These are phyloP conservation scores for Stegastes partitus DNA, from an alignment of 2,113 vertebrate species.

Conservation along the genomic window DNA sequence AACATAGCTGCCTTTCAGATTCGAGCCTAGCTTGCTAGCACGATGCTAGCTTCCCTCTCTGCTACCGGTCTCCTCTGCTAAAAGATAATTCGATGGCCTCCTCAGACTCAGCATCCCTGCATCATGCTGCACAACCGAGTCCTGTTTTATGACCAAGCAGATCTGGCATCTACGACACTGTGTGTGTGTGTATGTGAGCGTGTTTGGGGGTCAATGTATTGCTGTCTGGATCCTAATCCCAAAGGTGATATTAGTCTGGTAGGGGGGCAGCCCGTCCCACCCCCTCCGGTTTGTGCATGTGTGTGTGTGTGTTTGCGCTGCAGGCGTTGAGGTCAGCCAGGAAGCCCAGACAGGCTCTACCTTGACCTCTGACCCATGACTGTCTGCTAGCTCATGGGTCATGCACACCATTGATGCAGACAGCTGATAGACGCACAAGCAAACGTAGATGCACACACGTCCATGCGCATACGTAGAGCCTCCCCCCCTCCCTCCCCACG, in stretches of 20 bases:
- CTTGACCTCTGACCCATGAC: slow-evolving; percentile 83
- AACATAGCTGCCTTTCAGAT: neutral
- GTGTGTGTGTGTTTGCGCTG: slow-evolving; percentile 53
- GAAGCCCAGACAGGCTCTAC: slow-evolving; percentile 85
- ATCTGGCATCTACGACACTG: slow-evolving; percentile 51
- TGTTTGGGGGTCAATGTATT: slow-evolving; percentile 77
- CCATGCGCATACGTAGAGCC: too few relatives aligned
- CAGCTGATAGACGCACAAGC: slow-evolving; percentile 77
- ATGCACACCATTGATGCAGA: slow-evolving; percentile 78
- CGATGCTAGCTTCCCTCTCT: slow-evolving; percentile 16
- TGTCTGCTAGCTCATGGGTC: slow-evolving; percentile 85
- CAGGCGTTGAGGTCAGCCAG: slow-evolving; percentile 75
- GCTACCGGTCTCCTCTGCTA: slow-evolving; percentile 36
- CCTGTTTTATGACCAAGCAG: slow-evolving; percentile 83
- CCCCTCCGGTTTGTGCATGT: slow-evolving; percentile 31
- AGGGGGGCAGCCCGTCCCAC: slow-evolving; percentile 69
- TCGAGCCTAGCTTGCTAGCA: slow-evolving; percentile 21
- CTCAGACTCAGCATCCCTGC: slow-evolving; percentile 73
- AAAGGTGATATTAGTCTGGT: slow-evolving; percentile 86
- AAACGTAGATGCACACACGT: slow-evolving; percentile 40
- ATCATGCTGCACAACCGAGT: slow-evolving; percentile 45
- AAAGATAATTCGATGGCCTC: slow-evolving; percentile 66
- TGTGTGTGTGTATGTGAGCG: slow-evolving; percentile 55
- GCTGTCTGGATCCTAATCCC: slow-evolving; percentile 86
- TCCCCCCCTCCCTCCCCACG: neutral